Percentiles rank a stretch among this genome's conserved stretches.
Evolutionary conservation across 1,140 invertebrate genomes (phyloP).

Genomic region (Leptinotarsa texana): DNA sequence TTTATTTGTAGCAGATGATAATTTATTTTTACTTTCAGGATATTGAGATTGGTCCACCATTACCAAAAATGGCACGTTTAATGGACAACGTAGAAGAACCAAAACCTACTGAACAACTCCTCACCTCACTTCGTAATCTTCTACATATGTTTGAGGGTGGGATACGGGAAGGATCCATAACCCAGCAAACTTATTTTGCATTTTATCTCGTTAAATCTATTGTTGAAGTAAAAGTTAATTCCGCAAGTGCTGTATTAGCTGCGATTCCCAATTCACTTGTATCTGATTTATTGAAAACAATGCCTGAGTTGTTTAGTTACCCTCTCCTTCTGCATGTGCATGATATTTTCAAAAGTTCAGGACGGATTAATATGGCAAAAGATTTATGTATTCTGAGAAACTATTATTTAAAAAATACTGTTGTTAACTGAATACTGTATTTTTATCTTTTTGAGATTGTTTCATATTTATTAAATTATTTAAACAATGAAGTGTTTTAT

Average conservation of each 20-base stretch:
- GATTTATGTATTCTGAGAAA: constrained; percentile 81
- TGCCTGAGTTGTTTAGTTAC: constrained; percentile 75
- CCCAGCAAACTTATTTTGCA: constrained; percentile 84
- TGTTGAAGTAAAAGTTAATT: constrained; percentile 75
- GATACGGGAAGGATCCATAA: constrained; percentile 71
- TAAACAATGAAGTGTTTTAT: too few species aligned
- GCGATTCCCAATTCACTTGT: constrained; percentile 78
- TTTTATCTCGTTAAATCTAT: constrained; percentile 80
- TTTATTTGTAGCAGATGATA: too few species aligned
- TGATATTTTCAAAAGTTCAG: constrained; percentile 71
- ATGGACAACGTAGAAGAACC: constrained; percentile 64
- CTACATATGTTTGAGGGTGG: constrained; percentile 48
- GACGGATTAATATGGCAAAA: constrained; percentile 77
- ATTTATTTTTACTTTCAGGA: constrained; percentile 38
- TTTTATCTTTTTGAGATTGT: not conserved
- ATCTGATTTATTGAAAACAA: constrained; percentile 76
- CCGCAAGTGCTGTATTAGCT: constrained; percentile 76
- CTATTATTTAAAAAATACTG: constrained; percentile 64
- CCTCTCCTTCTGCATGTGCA: constrained; percentile 75
- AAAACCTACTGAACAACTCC: constrained; percentile 54
- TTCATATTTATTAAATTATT: not conserved
- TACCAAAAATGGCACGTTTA: constrained; percentile 66
- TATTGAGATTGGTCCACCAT: constrained; percentile 56
- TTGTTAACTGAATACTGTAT: not conserved
- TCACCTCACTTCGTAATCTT: constrained; percentile 42